Evolutionary conservation across 2,113 vertebrate species (phyloP).

Genomic region (Lepidothrix coronata): DNA sequence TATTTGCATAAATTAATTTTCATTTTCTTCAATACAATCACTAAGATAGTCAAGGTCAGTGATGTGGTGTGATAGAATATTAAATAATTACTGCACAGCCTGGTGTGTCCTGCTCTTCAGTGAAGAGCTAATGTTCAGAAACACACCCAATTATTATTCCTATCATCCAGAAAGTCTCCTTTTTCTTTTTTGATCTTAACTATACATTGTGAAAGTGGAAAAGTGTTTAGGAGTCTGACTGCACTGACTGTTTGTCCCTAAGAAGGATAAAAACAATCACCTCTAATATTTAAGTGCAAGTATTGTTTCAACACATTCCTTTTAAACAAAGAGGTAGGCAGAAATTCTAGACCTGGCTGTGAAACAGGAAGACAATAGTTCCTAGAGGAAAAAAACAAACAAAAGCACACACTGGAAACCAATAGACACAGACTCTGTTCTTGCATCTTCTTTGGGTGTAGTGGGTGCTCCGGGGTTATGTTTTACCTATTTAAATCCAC

Average conservation of each 20-base stretch:
- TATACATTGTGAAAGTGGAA: not conserved
- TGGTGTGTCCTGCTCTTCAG: constrained; percentile 24
- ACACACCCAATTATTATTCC: constrained; percentile 7
- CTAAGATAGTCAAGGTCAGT: constrained; percentile 16
- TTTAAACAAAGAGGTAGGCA: not conserved
- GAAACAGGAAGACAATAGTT: not conserved
- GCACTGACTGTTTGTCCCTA: not conserved
- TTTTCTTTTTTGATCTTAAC: not conserved
- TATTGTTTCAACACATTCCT: not conserved
- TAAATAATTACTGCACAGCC: constrained; percentile 20
- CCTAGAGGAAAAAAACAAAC: not conserved
- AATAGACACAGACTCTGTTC: too few relatives aligned
- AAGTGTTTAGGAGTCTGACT: not conserved
- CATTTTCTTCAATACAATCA: constrained; percentile 37
- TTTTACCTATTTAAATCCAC: not conserved
- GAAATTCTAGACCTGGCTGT: not conserved
- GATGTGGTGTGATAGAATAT: not conserved
- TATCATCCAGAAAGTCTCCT: not conserved
- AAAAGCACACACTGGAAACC: not conserved
- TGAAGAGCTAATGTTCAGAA: constrained; percentile 14
- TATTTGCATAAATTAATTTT: constrained; percentile 38
- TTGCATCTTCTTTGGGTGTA: not conserved
- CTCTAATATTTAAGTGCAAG: not conserved
- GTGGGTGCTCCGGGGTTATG: not conserved
- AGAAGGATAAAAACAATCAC: not conserved